Conservation (phyloP, 2,113 vertebrate species). For the Paralichthys olivaceus region DNA sequence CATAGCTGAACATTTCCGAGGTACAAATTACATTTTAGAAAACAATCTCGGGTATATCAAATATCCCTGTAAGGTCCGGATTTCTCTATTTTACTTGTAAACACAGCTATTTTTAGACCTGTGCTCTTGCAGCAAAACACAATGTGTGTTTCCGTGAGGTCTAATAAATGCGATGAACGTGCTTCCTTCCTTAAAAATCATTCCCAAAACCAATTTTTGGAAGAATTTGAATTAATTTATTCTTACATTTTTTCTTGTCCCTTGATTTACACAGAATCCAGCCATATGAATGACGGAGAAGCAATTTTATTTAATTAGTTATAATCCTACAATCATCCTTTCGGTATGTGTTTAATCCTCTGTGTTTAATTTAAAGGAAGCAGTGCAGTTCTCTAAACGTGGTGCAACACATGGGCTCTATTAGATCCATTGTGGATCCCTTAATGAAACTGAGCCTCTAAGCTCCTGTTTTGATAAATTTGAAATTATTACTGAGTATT, state of each 20-base stretch:
- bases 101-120: not conserved
- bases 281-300: not conserved
- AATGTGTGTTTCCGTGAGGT: not conserved
- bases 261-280: not conserved
- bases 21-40: not conserved
- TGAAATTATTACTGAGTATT: too few relatives aligned
- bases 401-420: not conserved
- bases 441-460: conserved; percentile 5
- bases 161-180: not conserved
- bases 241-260: not conserved
- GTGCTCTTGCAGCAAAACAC: not conserved
- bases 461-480: not conserved
- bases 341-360: not conserved
- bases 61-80: not conserved
- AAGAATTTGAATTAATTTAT: not conserved
- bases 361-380: conserved; percentile 5
- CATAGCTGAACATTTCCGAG: not conserved
- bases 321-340: not conserved
- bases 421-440: too few relatives aligned
- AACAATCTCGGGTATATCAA: not conserved
- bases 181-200: not conserved
- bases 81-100: not conserved
- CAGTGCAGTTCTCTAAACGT: too few relatives aligned
- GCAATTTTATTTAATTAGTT: not conserved
- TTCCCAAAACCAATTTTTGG: not conserved